Conservation (phyloP, 1,140 invertebrate genomes). For the Ectropis grisescens region DNA sequence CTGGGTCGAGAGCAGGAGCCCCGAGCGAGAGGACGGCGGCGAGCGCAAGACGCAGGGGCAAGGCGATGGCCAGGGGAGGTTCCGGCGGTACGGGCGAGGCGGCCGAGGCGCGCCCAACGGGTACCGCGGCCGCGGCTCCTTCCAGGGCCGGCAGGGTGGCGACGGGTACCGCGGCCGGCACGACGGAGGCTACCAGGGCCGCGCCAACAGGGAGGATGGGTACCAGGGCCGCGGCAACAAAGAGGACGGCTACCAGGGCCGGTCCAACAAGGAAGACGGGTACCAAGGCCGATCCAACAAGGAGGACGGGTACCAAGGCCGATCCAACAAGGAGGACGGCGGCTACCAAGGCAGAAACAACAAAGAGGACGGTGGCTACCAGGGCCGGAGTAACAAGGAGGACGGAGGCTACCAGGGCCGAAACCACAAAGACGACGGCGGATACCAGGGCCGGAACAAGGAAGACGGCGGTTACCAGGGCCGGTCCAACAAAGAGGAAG, state of each 20-base stretch:
- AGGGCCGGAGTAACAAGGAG: slow-evolving; percentile 45
- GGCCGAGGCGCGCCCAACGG: slow-evolving; percentile 42
- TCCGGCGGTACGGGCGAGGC: slow-evolving; percentile 33
- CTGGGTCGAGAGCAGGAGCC: slow-evolving; percentile 39
- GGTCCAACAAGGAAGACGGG: slow-evolving; percentile 41
- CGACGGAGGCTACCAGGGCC: slow-evolving; percentile 37
- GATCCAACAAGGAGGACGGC: slow-evolving; percentile 48
- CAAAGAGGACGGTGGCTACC: slow-evolving; percentile 30
- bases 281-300: slow-evolving; percentile 37
- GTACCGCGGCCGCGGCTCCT: slow-evolving; percentile 46
- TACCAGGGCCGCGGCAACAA: slow-evolving; percentile 46
- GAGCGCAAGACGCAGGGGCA: slow-evolving; percentile 49
- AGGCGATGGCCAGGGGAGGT: slow-evolving; percentile 49
- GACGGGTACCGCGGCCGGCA: slow-evolving; percentile 38
- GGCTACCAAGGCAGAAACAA: slow-evolving; percentile 32
- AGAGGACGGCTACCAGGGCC: slow-evolving; percentile 42
- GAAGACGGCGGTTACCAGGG: slow-evolving; percentile 48
- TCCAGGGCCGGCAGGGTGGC: slow-evolving; percentile 33
- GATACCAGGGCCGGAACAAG: slow-evolving; percentile 36
- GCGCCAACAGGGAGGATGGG: slow-evolving; percentile 39
- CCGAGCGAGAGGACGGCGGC: slow-evolving; percentile 34
- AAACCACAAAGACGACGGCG: slow-evolving; percentile 43
- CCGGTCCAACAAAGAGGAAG: slow-evolving; percentile 46
- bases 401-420: slow-evolving; percentile 44
- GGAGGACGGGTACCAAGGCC: slow-evolving; percentile 53